Base-by-base conservation (phyloP, 2,888 invertebrate genomes). In the Pristionchus exspectatus region DNA sequence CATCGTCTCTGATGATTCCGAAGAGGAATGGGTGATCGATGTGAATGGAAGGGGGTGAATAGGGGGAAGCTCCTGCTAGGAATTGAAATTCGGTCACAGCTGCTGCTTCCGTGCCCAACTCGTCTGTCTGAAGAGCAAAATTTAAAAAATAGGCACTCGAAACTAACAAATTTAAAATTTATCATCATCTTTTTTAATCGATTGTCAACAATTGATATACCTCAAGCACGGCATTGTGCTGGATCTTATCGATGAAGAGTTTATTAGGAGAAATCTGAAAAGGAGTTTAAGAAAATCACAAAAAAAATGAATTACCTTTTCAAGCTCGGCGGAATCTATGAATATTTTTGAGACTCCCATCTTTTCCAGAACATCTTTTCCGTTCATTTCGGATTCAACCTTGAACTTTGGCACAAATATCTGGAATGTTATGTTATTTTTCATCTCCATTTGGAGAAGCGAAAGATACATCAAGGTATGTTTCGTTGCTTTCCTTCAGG, bases 171-270 rank as follows among this genome's bases (percentile, higher is more conserved):
- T 54, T 54, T 14, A 14, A 54, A 7, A 54, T 14, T 54, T 54
- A 14, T 54, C 54, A 7, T 7, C 10, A 54, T 56, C 38, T 10
- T 44, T 50, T 21, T 24, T 84, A 14, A 59, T 24, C 59, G 33
- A 84, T 33, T 24, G 10, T 1, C 10, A 14, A 14, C 38, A 54
- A 88, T 30, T n/a, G n/a, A 91, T 88, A 87, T 27, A 92, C 92
- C 89, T 92, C 91, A 90, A 92, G 91, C 63, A 92, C 91, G 5
- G 92, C 92, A 74, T 93, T 92, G 54, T 92, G 92, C n/a, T 92
- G 27, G 59, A 93, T 92, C 33, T 93, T 90, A 21, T 90, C 90
- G 72, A 93, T 90, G 12, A 74, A 33, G 33, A 93, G 89, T 38
- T 24, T 7, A 54, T 7, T 63, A 18, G 72, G 50, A 3, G n/a